Evolutionary conservation across 2,888 invertebrate species (phyloP).

Genomic region (Eupsilia transversa): DNA sequence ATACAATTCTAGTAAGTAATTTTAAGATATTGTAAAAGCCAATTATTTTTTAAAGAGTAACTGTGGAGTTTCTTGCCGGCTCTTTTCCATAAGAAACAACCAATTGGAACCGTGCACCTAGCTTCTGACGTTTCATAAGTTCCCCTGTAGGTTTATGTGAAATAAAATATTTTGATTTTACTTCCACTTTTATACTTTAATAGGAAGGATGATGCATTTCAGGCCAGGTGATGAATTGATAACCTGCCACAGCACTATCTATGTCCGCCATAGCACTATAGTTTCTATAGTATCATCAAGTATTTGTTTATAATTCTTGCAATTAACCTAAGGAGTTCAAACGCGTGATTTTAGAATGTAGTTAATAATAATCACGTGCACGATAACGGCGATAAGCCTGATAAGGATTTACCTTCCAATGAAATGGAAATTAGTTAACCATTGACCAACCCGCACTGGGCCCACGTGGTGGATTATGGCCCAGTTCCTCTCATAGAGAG

Average conservation of each 20-base stretch:
- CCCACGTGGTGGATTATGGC: background rate
- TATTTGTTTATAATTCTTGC: background rate
- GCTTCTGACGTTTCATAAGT: too few species aligned
- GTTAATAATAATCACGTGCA: background rate
- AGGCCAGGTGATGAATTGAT: background rate
- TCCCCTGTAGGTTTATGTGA: too few species aligned
- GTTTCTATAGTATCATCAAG: background rate
- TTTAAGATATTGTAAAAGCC: too few species aligned
- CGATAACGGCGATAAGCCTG: background rate
- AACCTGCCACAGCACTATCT: background rate
- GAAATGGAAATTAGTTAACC: background rate
- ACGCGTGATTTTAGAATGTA: background rate
- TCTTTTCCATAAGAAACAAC: too few species aligned
- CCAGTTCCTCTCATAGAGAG: too few species aligned
- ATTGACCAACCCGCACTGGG: background rate
- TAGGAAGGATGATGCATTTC: background rate
- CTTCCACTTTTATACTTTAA: background rate
- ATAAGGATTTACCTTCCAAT: background rate
- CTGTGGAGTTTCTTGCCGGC: too few species aligned
- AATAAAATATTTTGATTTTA: too few species aligned
- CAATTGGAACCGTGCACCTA: too few species aligned
- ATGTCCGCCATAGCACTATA: too few species aligned
- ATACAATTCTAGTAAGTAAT: too few species aligned
- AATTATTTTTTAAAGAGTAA: too few species aligned
- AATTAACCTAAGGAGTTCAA: constrained; percentile 24